Evolutionary conservation across 2,888 invertebrate species (phyloP).

Genomic region (Drosophila ustulata): DNA sequence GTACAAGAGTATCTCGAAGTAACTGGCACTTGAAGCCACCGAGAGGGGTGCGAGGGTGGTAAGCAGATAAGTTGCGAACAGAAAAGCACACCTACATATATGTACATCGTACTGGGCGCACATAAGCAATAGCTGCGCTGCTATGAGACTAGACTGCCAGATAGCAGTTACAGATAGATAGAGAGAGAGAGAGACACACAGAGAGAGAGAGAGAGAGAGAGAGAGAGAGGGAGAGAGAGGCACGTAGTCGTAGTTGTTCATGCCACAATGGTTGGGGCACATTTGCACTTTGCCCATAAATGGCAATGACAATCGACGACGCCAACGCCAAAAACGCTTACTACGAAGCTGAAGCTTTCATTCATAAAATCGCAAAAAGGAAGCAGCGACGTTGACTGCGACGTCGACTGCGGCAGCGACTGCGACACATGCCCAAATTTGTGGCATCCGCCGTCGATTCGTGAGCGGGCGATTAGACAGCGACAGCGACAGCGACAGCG

Average conservation of each 20-base stretch:
- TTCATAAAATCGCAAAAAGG: constrained; percentile 79
- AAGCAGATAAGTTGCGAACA: not conserved
- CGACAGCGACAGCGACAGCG: constrained; percentile 14
- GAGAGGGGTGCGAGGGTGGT: not conserved
- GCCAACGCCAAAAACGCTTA: constrained; percentile 56
- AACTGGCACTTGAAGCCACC: not conserved
- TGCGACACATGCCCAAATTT: constrained; percentile 76
- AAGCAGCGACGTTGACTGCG: constrained; percentile 62
- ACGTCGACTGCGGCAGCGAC: constrained; percentile 12
- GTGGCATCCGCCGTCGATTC: constrained; percentile 76
- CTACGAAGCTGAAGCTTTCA: constrained; percentile 70
- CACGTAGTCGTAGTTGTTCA: constrained; percentile 16
- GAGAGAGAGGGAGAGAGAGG: constrained; percentile 4
- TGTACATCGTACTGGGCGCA: constrained; percentile 43
- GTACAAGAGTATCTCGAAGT: constrained; percentile 26
- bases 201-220: constrained; percentile 10
- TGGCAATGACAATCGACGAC: constrained; percentile 69
- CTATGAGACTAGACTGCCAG: constrained; percentile 21
- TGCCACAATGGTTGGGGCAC: constrained; percentile 57
- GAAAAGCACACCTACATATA: constrained; percentile 39
- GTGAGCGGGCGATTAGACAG: constrained; percentile 74
- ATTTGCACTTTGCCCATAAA: constrained; percentile 77
- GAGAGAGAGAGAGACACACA: not conserved
- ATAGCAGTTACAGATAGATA: constrained; percentile 42
- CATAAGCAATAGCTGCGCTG: constrained; percentile 40